Evolutionary conservation across 1,140 invertebrate genomes (phyloP).

Genomic region (Brachionus asplanchnoidis): DNA sequence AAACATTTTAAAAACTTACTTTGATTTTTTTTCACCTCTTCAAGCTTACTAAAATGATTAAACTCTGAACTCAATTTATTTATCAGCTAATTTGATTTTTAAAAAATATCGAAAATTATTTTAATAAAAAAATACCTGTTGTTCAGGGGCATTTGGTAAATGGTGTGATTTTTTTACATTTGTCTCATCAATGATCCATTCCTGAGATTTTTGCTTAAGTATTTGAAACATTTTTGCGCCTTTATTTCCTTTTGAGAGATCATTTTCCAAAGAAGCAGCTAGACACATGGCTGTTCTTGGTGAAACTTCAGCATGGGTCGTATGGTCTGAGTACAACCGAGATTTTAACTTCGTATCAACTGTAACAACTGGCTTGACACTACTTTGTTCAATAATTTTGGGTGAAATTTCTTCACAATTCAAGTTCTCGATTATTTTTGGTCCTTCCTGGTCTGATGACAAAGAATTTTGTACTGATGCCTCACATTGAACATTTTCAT

Average conservation of each 20-base stretch:
- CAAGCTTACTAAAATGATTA: background rate
- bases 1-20: background rate
- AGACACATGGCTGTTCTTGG: background rate
- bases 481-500: background rate
- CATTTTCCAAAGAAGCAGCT: background rate
- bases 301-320: background rate
- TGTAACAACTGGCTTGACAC: background rate
- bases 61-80: background rate
- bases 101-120: background rate
- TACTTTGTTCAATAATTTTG: background rate
- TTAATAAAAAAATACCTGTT: background rate
- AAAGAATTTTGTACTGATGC: background rate
- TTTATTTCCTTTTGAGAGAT: background rate
- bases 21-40: background rate
- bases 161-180: background rate
- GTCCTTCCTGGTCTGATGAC: background rate
- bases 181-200: conserved; percentile 22
- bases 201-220: background rate
- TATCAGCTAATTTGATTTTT: background rate
- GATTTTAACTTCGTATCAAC: background rate
- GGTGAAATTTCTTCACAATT: background rate
- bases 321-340: background rate
- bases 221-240: background rate
- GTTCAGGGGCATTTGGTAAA: background rate
- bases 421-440: background rate